Percentiles rank a stretch among this genome's conserved stretches.
Conservation (phyloP, 2,888 invertebrate genomes). For the Euplexia lucipara region DNA sequence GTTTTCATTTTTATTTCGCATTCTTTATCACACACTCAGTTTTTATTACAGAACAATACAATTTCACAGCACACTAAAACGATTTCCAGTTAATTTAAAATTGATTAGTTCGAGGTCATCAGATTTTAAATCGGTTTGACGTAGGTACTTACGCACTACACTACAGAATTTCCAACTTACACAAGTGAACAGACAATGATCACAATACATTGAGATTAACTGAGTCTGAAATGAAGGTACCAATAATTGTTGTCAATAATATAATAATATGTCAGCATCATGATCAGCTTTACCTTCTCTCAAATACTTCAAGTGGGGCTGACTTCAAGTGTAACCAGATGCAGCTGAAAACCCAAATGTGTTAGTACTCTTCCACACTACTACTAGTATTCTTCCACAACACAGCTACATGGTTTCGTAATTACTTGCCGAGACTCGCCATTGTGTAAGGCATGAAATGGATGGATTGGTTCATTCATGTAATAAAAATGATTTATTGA, state of each 20-base stretch:
- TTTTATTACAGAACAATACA: not conserved
- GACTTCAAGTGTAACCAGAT: too few relatives aligned
- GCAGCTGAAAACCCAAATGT: too few relatives aligned
- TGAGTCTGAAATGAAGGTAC: not conserved
- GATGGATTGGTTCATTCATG: not conserved
- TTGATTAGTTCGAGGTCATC: slow-evolving; percentile 26
- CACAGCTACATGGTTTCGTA: too few relatives aligned
- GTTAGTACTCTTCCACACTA: too few relatives aligned
- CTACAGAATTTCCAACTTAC: too few relatives aligned
- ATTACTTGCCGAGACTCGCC: too few relatives aligned
- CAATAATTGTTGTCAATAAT: not conserved
- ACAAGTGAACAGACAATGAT: not conserved
- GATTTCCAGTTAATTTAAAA: slow-evolving; percentile 5
- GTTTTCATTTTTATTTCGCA: slow-evolving; percentile 28
- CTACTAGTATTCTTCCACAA: too few relatives aligned
- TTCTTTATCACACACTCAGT: slow-evolving; percentile 2
- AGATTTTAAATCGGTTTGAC: not conserved
- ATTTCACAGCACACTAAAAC: not conserved
- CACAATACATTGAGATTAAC: not conserved
- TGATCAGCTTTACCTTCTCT: too few relatives aligned
- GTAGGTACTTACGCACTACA: not conserved
- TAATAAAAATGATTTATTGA: too few relatives aligned
- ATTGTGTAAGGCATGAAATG: too few relatives aligned
- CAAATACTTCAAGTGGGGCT: too few relatives aligned
- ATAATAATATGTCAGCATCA: too few relatives aligned